Percentiles rank a stretch among this genome's conserved stretches.
Evolutionary conservation across 2,797 vertebrate genomes (phyloP).

Genomic region (Petrocephalus sullivani): DNA sequence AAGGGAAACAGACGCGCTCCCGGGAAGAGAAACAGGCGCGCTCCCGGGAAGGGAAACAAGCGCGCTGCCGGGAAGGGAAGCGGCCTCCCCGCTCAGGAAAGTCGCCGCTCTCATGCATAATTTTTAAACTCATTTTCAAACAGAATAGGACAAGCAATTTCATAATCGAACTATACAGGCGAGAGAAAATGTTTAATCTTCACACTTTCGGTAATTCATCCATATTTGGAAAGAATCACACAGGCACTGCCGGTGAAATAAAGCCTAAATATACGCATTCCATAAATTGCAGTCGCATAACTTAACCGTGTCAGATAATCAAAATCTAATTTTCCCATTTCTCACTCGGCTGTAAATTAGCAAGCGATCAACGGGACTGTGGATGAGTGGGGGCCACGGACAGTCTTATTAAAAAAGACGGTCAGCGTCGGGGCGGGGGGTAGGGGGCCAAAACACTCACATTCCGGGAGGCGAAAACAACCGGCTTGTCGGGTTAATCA

Average conservation of each 20-base stretch:
- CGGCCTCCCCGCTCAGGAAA: not conserved
- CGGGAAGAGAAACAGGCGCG: not conserved
- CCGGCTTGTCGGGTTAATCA: not conserved
- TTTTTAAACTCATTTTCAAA: not conserved
- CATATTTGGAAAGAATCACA: not conserved
- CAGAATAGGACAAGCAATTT: not conserved
- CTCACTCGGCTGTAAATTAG: conserved; percentile 32
- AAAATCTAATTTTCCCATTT: conserved; percentile 28
- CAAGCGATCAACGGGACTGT: conserved; percentile 20
- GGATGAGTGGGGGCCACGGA: conserved; percentile 18
- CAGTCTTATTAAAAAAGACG: conserved; percentile 29
- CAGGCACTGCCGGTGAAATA: not conserved
- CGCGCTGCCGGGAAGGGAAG: not conserved
- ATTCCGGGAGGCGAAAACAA: not conserved
- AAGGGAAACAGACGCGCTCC: too few relatives aligned
- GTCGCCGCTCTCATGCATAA: not conserved
- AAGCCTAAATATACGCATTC: not conserved
- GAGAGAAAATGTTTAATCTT: not conserved
- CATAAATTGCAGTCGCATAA: conserved; percentile 18
- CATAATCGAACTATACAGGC: not conserved
- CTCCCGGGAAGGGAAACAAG: not conserved
- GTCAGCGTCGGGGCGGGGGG: conserved; percentile 37
- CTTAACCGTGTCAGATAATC: conserved; percentile 35
- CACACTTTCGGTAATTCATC: not conserved
- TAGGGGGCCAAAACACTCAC: not conserved